Base-by-base conservation (phyloP, 2,113 vertebrate species). In the Caracal caracal region DNA sequence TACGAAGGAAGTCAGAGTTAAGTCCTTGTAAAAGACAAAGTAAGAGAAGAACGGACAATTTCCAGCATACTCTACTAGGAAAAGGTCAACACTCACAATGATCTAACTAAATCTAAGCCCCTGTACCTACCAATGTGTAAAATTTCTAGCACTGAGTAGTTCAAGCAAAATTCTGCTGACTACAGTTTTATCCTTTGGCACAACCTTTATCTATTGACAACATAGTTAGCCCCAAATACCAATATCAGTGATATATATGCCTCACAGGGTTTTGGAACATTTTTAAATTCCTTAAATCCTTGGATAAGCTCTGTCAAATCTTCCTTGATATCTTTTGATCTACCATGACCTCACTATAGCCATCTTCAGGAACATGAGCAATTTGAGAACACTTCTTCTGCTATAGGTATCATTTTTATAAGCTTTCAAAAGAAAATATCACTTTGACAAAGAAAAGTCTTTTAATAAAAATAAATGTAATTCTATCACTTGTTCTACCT, bases 241-340 rank as follows among this genome's bases (percentile, higher is more conserved):
- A 90, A 37, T 95, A 94, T 28, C 81, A 26, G 37, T 87, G 68
- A 51, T 76, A 65, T 71, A 65, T 20, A 87, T 84, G 26, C 93
- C 88, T 95, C 76, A 73, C 9, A 43, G 10, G 75, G 84, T 82
- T 90, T 59, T 10, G 6, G 63, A 90, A 87, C 35, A 71, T 81
- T 87, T 93, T 93, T 90, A 85, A 97, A 96, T 90, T 81, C 89
- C 33, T 66, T 88, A 88, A 94, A 93, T 94, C 73, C 81, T 93
- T 95, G 22, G 37, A 73, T 93, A 95, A 96, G 37, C 43, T 71
- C 78, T 81, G 70, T 70, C 66, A 85, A 86, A 90, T 97, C 43
- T 82, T 83, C 22, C n/a, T 49, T 79, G 28, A 84, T 87, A 37
- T 37, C 76, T 75, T 93, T 82, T 96, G 70, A 97, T 78, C 59